Percentiles rank a stretch among this genome's conserved stretches.
Conservation (phyloP, 2,113 vertebrate genomes). For the Microtus pennsylvanicus region DNA sequence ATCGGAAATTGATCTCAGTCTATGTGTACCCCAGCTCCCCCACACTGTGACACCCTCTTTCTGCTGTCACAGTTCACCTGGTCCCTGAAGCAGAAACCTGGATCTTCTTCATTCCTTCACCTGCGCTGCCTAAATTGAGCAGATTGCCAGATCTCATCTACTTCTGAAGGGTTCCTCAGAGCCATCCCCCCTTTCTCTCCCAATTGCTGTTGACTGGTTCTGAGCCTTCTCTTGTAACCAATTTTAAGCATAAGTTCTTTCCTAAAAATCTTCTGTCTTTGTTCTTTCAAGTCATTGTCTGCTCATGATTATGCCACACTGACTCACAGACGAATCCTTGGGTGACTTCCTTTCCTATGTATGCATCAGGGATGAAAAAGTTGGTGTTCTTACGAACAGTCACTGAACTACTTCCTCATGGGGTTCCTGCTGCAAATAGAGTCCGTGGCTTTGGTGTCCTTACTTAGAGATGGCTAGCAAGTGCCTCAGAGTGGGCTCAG, state of each 20-base stretch:
- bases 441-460: fast-evolving
- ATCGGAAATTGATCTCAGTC: background rate
- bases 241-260: background rate
- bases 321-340: background rate
- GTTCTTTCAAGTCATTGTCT: background rate
- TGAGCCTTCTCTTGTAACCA: background rate
- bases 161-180: background rate
- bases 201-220: background rate
- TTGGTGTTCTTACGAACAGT: background rate
- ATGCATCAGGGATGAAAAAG: background rate
- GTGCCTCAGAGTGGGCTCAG: fast-evolving
- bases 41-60: background rate
- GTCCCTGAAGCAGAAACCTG: background rate
- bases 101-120: background rate
- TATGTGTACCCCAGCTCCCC: background rate
- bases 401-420: background rate
- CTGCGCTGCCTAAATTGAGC: background rate
- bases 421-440: background rate
- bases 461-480: background rate
- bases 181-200: background rate
- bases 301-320: background rate
- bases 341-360: background rate
- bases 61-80: background rate
- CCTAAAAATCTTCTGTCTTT: background rate
- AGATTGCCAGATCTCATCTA: background rate